Conservation (phyloP, 2,797 vertebrate genomes). For the Anas capensis region DNA sequence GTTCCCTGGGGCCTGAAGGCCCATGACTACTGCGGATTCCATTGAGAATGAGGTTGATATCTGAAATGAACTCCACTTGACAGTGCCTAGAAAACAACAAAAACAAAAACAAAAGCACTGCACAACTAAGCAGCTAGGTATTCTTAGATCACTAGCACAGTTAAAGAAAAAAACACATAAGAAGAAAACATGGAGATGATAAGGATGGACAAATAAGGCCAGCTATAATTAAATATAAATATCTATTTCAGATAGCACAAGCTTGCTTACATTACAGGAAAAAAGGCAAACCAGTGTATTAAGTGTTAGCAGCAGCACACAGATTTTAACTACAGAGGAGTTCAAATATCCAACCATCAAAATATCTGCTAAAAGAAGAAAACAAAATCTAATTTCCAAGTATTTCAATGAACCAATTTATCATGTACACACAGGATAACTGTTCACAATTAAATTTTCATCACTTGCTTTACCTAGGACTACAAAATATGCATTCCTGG, state of each 20-base stretch:
- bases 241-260: background rate
- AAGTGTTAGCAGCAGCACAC: background rate
- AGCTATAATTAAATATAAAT: background rate
- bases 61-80: conserved; percentile 72
- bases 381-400: background rate
- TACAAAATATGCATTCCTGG: background rate
- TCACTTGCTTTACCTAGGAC: background rate
- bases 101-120: background rate
- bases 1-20: conserved; percentile 82
- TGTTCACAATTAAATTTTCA: background rate
- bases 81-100: conserved; percentile 50
- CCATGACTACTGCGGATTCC: conserved; percentile 79
- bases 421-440: background rate
- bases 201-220: background rate
- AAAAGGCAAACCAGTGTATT: background rate
- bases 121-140: background rate
- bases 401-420: background rate
- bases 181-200: background rate
- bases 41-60: conserved; percentile 79
- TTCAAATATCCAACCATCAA: background rate
- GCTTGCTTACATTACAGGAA: background rate
- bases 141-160: background rate
- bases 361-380: background rate
- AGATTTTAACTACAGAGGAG: background rate
- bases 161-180: background rate